Percentiles rank a stretch among this genome's conserved stretches.
Evolutionary conservation across 2,888 invertebrate species (phyloP).

Genomic region (Lasius fuliginosus): DNA sequence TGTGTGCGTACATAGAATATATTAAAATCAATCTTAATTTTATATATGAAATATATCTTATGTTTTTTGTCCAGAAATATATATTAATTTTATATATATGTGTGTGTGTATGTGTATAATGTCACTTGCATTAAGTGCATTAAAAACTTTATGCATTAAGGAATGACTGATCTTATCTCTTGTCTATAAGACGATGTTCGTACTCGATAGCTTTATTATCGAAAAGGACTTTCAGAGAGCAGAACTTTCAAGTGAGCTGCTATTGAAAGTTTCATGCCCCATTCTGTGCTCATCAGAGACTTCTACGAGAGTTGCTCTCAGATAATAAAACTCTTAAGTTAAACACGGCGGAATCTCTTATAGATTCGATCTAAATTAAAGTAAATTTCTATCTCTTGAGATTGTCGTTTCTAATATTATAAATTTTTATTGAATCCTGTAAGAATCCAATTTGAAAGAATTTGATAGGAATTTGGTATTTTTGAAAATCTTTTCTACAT

Average conservation of each 20-base stretch:
- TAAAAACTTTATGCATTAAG: neutral
- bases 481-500: neutral
- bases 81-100: neutral
- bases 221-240: neutral
- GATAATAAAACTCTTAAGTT: conserved; percentile 30
- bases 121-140: neutral
- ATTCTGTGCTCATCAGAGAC: neutral
- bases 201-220: conserved; percentile 8
- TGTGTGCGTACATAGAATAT: neutral
- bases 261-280: conserved; percentile 19
- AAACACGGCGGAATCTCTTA: neutral
- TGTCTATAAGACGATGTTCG: conserved; percentile 7
- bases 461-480: neutral
- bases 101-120: neutral
- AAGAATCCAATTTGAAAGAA: neutral
- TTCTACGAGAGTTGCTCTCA: conserved; percentile 5
- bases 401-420: neutral
- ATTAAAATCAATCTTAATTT: neutral
- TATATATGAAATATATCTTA: neutral
- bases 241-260: conserved; percentile 19
- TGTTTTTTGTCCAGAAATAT: neutral
- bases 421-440: neutral
- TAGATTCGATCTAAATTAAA: conserved; percentile 28
- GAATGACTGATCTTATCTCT: neutral
- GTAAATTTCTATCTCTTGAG: neutral